Evolutionary conservation across 1,140 invertebrate species (phyloP), one percentile per base, ranked within the genome.

Genomic region (Hylaeus anthracinus): DNA sequence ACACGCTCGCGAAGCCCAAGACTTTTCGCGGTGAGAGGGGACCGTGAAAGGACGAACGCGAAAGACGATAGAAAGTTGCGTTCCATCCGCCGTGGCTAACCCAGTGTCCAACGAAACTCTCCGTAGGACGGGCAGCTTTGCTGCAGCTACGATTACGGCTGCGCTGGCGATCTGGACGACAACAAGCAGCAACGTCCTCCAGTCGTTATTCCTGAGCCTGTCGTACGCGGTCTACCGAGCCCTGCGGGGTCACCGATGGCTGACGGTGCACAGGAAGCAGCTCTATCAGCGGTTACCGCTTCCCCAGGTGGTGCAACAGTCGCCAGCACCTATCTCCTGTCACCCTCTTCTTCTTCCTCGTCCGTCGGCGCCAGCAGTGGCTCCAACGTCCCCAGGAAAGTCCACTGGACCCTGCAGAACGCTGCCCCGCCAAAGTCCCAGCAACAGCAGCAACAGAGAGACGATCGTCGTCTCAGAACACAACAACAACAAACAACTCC

Each of bases 111-210:
- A 87, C 87, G 82, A 81, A 87, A 75, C 73, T 90, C 87, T 92
- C 87, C 90, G 84, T 92, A 95, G 94, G 94, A 95, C 92, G 94
- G 94, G 92, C 92, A 94, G 90, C 92, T 95, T 92, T 94, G 94
- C 94, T 95, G 94, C 92, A 95, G 94, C 93, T 94, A 94, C 94
- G 94, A 94, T 94, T 94, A 94, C 92, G 92, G 92, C 94, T 95
- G 94, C 87, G 92, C 93, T 94, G 91, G 93, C 92, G 90, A 92
- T 92, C 64, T 92, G 88, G 92, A 84, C 69, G 63, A 79, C 80
- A n/a, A 86, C 73, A 65, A 77, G 55, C 85, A 79, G 64, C 86
- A 84, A 85, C 85, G 81, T 91, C 67, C 72, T 88, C 63, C 86
- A 85, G 61, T 85, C 79, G 86, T 86, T 87, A 58, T 72, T 90